These are phyloP conservation scores for Vollenhovia emeryi DNA, from an alignment of 1,140 invertebrate species.

Conservation along the genomic window DNA sequence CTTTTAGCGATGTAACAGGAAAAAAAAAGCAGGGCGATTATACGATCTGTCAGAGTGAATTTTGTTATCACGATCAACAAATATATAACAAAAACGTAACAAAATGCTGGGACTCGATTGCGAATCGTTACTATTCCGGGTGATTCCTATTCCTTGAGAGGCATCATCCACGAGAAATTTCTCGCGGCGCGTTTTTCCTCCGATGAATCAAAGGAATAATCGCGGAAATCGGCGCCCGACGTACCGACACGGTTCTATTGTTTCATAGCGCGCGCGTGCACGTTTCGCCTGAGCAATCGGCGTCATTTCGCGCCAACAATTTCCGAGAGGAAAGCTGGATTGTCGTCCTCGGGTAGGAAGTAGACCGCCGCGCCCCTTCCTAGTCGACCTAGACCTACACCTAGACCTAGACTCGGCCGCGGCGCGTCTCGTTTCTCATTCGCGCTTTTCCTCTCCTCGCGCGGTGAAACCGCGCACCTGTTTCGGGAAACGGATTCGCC, in stretches of 20 bases:
- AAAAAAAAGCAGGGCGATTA: neutral
- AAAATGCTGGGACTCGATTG: neutral
- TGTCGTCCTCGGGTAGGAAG: slow-evolving; percentile 77
- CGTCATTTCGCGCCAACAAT: slow-evolving; percentile 44
- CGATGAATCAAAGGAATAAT: neutral
- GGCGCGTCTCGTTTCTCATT: slow-evolving; percentile 49
- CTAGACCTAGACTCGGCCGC: slow-evolving; percentile 70
- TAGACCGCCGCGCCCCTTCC: slow-evolving; percentile 69
- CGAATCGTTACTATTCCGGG: neutral
- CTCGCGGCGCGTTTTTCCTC: neutral
- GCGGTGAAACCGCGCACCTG: slow-evolving; percentile 46
- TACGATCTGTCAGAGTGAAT: neutral
- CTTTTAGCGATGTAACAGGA: neutral
- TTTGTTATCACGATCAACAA: neutral
- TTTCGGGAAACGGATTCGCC: slow-evolving; percentile 47
- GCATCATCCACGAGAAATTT: neutral
- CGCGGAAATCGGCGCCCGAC: neutral
- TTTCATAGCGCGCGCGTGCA: neutral
- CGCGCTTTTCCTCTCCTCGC: slow-evolving; percentile 65
- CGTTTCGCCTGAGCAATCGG: slow-evolving; percentile 55
- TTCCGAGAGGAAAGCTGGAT: slow-evolving; percentile 69
- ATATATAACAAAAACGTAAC: neutral
- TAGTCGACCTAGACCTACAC: slow-evolving; percentile 83
- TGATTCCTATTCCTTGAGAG: neutral
- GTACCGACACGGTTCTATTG: slow-evolving; percentile 38